Evolutionary conservation across 2,113 vertebrate species (phyloP).

Genomic region (Galeopterus variegatus): DNA sequence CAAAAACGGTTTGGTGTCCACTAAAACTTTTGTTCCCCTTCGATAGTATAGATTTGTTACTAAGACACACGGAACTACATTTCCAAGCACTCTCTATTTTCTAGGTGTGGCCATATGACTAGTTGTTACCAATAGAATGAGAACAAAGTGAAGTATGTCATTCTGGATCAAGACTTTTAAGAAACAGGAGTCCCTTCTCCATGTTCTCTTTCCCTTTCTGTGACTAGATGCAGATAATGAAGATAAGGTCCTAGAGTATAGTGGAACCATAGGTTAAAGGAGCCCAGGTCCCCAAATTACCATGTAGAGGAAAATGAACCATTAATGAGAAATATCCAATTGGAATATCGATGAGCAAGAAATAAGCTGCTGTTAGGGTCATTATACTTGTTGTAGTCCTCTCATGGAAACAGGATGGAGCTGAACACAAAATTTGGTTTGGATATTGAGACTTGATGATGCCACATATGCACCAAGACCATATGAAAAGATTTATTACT

Average conservation of each 20-base stretch:
- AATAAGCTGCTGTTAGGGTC: not conserved
- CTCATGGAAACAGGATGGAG: slow-evolving; percentile 11
- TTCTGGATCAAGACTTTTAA: slow-evolving; percentile 36
- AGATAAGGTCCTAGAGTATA: not conserved
- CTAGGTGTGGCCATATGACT: not conserved
- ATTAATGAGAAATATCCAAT: slow-evolving; percentile 7
- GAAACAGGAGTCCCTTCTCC: not conserved
- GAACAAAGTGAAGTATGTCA: not conserved
- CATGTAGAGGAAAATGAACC: not conserved
- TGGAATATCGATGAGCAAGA: slow-evolving; percentile 15
- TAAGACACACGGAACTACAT: slow-evolving; percentile 7
- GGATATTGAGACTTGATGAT: not conserved
- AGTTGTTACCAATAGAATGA: not conserved
- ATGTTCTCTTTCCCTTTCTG: not conserved
- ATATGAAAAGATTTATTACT: slow-evolving; percentile 43
- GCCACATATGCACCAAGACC: not conserved
- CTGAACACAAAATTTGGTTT: slow-evolving; percentile 10
- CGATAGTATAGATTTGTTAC: not conserved
- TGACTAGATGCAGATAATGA: not conserved
- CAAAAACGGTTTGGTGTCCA: slow-evolving; percentile 38
- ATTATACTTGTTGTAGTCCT: slow-evolving; percentile 6
- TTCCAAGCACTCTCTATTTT: not conserved
- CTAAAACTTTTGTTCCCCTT: slow-evolving; percentile 44
- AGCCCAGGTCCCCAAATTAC: not conserved
- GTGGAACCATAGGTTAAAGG: not conserved